phyloP scores from a whole-genome alignment of 2,888 invertebrate genomes.

The Oxyteleia sp. region DNA sequence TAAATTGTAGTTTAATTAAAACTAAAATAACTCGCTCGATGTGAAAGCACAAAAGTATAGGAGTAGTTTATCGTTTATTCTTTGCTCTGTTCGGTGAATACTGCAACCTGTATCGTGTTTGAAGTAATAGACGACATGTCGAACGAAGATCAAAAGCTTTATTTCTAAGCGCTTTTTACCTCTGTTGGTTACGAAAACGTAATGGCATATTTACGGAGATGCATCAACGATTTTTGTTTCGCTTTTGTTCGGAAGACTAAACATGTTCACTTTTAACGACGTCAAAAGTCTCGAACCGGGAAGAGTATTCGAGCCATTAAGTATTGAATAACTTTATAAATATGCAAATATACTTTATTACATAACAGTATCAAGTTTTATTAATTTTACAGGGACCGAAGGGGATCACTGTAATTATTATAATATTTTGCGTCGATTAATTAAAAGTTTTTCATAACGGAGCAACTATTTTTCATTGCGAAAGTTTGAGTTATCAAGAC shows the following conservation, averaged over 20 bases:
- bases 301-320: conserved; percentile 16
- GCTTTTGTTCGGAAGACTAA: conserved; percentile 25
- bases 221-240: conserved; percentile 27
- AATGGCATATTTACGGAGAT: conserved; percentile 31
- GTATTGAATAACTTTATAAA: conserved; percentile 19
- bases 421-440: conserved; percentile 1
- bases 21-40: conserved; percentile 61
- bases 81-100: conserved; percentile 32
- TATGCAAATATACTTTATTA: conserved; percentile 13
- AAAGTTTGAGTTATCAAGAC: conserved; percentile 2
- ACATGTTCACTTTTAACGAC: conserved; percentile 25
- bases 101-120: too few relatives aligned
- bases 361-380: neutral
- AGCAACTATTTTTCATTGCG: neutral
- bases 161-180: too few relatives aligned
- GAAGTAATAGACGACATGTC: too few relatives aligned
- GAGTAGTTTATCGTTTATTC: conserved; percentile 58
- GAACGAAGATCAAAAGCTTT: too few relatives aligned
- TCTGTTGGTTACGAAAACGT: too few relatives aligned
- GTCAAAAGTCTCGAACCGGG: conserved; percentile 8
- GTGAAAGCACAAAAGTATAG: conserved; percentile 34
- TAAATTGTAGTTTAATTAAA: conserved; percentile 73
- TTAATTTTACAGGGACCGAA: neutral
- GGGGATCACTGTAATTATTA: neutral
- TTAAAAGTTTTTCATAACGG: conserved; percentile 1